phyloP scores from a whole-genome alignment of 2,113 vertebrate species.

The Lepus timidus region DNA sequence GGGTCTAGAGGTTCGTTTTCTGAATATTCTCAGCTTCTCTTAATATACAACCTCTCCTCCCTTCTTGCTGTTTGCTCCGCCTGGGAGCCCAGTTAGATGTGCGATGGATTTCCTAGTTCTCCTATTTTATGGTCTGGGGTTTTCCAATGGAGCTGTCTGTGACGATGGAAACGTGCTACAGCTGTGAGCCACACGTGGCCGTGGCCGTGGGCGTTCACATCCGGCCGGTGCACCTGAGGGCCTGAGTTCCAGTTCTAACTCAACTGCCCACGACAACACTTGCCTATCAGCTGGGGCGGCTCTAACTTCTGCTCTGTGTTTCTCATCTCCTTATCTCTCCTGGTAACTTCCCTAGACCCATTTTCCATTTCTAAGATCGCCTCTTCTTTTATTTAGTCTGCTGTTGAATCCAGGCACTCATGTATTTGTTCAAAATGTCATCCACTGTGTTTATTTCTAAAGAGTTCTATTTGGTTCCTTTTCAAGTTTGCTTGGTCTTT shows the following conservation, averaged over 20 bases:
- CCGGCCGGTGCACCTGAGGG: not conserved
- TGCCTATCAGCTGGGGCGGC: not conserved
- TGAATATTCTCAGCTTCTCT: not conserved
- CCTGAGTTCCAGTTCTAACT: not conserved
- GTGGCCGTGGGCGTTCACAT: not conserved
- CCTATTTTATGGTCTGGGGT: not conserved
- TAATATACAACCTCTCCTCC: not conserved
- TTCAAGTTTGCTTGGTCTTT: not conserved
- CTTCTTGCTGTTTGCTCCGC: not conserved
- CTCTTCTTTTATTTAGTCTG: constrained; percentile 9
- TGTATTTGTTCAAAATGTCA: not conserved
- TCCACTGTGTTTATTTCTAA: not conserved
- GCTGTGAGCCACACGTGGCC: not conserved
- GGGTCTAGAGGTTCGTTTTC: not conserved
- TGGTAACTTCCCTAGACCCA: not conserved
- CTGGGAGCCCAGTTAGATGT: not conserved
- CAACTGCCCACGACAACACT: not conserved
- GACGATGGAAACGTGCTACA: not conserved
- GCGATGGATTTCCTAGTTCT: not conserved
- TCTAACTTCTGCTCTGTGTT: not conserved
- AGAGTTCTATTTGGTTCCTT: not conserved
- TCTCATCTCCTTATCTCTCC: not conserved
- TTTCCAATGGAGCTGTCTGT: not conserved
- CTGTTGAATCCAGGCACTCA: not conserved
- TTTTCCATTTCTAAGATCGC: not conserved